Conservation (phyloP, 2,888 invertebrate genomes). For the Herminia tarsipennalis region DNA sequence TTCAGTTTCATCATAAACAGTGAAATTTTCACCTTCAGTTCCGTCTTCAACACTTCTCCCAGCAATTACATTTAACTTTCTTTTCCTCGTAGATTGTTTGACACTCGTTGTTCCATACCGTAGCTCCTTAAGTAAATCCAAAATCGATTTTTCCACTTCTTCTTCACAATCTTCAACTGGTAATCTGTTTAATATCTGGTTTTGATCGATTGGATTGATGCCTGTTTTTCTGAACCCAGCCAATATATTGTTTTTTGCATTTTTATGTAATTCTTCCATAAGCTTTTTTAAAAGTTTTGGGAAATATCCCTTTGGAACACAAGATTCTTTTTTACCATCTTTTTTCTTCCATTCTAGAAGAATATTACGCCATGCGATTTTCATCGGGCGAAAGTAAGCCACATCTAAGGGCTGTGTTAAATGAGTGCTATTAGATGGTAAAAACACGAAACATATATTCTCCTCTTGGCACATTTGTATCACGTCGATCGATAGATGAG, state of each 20-base stretch:
- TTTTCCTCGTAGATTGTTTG: conserved; percentile 1
- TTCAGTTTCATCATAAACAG: conserved; percentile 2
- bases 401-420: conserved; percentile 55
- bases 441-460: conserved; percentile 1
- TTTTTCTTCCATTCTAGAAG: conserved; percentile 22
- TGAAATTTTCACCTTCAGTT: not conserved
- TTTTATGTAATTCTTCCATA: not conserved
- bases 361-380: conserved; percentile 40
- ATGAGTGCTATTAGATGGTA: conserved; percentile 21
- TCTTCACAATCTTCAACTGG: conserved; percentile 2
- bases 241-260: not conserved
- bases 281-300: not conserved
- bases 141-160: conserved; percentile 13
- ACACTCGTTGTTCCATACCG: conserved; percentile 1
- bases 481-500: conserved; percentile 32
- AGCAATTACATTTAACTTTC: conserved; percentile 6
- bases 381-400: conserved; percentile 48
- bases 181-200: not conserved
- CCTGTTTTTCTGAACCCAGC: conserved; percentile 5
- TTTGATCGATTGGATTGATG: not conserved
- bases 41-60: conserved; percentile 4
- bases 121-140: conserved; percentile 9
- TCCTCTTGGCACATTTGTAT: conserved; percentile 44
- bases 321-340: not conserved
- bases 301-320: conserved; percentile 1